Base-by-base conservation (phyloP, 37 sponge, comb jelly and placozoan species). In the Geodia barretti region DNA sequence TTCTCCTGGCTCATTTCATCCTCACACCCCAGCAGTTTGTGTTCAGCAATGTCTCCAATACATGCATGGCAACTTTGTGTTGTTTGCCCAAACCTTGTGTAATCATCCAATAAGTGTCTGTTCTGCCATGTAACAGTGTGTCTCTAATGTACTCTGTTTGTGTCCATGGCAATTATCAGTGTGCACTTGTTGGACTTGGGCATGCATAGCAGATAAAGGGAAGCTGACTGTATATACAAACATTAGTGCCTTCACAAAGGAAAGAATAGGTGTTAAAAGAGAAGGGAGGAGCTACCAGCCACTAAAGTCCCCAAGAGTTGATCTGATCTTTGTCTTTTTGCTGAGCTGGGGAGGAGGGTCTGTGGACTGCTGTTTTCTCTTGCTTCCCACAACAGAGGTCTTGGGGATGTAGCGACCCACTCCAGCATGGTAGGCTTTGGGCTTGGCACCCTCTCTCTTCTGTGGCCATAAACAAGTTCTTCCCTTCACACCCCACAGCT, bases 361-460 rank as follows among this genome's bases (percentile, higher is more conserved):
- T 17, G 14, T 34, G 33, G 43, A 47, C 32, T 31, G 68, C 28
- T 47, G 61, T 63, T 34, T 3, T 54, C 71, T 60, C 73, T 73
- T 82, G 3, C 60, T 32, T 3, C 64, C 24, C 34, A 4, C 17
- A 34, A n/a, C 42, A 38, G 36, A 73, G 54, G 33, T 43, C 26
- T 72, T 75, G 25, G 78, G 62, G 11, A 88, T 82, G 72, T 89
- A 89, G 81, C 79, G 84, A 19, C 90, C 90, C 14, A 89, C 68
- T 39, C 85, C 85, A 9, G 63, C 21, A 28, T 68, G 61, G 39
- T 63, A 76, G 39, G 68, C 77, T 38, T 75, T 86, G n/a, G 32
- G 73, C 30, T 47, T 11, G 25, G 4, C 42, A 2, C 54, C 14
- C 11, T 47, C 54, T 47, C 54, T 14, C n/a, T n/a, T n/a, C 54